Evolutionary conservation across 2,888 invertebrate species (phyloP).

Genomic region (Ligdia adustata): DNA sequence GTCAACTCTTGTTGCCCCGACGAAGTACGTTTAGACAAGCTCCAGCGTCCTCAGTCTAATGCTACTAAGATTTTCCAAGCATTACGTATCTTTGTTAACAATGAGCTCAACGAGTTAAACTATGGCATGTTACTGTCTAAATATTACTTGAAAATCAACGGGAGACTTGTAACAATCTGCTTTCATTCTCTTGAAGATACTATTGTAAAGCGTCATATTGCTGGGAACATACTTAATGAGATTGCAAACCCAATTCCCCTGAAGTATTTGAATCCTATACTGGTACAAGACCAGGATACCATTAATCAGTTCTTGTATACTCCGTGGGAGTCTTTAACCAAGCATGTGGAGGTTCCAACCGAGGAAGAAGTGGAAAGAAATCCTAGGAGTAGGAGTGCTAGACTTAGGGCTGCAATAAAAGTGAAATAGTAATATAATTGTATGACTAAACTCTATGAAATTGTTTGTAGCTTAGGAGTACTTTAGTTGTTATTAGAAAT

Average conservation of each 20-base stretch:
- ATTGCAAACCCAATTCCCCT: constrained; percentile 88
- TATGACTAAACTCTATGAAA: constrained; percentile 10
- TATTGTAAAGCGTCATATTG: constrained; percentile 95
- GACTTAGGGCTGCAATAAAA: constrained; percentile 93
- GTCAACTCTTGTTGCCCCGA: constrained; percentile 86
- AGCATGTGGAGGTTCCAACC: constrained; percentile 90
- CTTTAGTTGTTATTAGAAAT: constrained; percentile 1
- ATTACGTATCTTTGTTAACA: constrained; percentile 96
- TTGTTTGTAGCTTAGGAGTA: constrained; percentile 9
- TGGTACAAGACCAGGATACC: constrained; percentile 84
- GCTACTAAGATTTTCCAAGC: constrained; percentile 98
- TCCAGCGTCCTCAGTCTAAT: constrained; percentile 89
- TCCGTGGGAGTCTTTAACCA: constrained; percentile 91
- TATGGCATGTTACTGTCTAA: constrained; percentile 92
- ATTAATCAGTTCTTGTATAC: constrained; percentile 85
- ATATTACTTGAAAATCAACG: constrained; percentile 90
- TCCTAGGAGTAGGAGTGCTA: constrained; percentile 95
- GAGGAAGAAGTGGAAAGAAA: constrained; percentile 90
- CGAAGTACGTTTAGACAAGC: constrained; percentile 86
- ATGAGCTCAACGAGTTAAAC: constrained; percentile 97
- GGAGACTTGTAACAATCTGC: constrained; percentile 91
- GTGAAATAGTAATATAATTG: constrained; percentile 66
- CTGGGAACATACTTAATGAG: constrained; percentile 89
- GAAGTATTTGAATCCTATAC: constrained; percentile 87
- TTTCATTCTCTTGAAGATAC: constrained; percentile 98